Base-by-base conservation (phyloP, 2,888 invertebrate genomes). In the Zaprionus lineosus region DNA sequence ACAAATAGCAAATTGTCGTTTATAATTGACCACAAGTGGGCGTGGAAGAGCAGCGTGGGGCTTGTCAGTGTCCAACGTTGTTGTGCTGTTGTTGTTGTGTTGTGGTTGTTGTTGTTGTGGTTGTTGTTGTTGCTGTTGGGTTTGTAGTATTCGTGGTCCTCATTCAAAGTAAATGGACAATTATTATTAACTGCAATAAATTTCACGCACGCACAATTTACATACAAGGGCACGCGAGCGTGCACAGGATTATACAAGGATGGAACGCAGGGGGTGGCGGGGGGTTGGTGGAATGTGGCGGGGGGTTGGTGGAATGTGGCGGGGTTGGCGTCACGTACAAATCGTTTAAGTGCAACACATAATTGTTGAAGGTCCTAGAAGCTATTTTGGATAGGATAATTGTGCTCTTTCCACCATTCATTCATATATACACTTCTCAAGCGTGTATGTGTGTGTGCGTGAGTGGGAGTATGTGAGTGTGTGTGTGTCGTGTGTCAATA, bases 181-280 rank as follows among this genome's bases (percentile, higher is more conserved):
- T 82, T 85, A 85, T 85, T 85, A 85, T 82, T 82, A 83, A 83
- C 81, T 85, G 81, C 85, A 82, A 85, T 82, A 82, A 82, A 82
- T 82, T 82, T 83, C 71, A 82, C 76, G 85, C 85, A 83, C 81
- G 79, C 81, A 83, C 74, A 81, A 84, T 81, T 84, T 81, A 83
- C 83, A 81, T 81, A 70, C 71, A 64, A 41, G 50, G 29, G 69
- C 72, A 82, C 75, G 65, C 72, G 58, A 81, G 60, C 65, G 58
- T 81, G 55, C 44, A 26, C 21, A n/a, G 55, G 37, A 37, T 34
- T 50, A 40, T 4, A 19, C 5, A 4, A 3, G 7, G 8, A 1
- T 14, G 6, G 0, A 7, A 9, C 0, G 12, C 9, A 14, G 12
- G 4, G 2, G 8, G 6, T 1, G 9, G 14, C 2, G 8, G 47